Base-by-base conservation (phyloP, 2,888 invertebrate species). In the Liopterus haemorrhoidalis region DNA sequence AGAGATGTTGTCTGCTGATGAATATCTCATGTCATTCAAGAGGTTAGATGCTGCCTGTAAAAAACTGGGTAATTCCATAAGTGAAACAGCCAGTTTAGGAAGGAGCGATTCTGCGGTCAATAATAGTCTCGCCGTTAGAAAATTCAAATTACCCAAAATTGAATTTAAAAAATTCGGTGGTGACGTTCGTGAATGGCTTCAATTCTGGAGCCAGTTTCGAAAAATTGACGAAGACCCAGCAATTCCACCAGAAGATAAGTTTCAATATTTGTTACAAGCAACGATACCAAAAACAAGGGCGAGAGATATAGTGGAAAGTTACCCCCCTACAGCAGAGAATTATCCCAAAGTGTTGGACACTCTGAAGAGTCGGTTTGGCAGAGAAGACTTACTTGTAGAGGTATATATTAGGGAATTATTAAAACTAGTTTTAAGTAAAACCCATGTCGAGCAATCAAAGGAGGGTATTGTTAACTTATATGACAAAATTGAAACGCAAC, bases 341-440 rank as follows among this genome's bases (percentile, higher is more conserved):
- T 58, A 55, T 42, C 9, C 14, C 3, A 50, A 52, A 20, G 46
- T 49, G 3, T 48, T 54, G 9, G 49, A 55, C 16, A 41, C 49
- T 42, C 46, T 56, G 27, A 54, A 53, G 50, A 52, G 48, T 37
- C 45, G 59, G 25, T 61, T 62, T 45, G 58, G 58, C 14, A 49
- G 54, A 31, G 55, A 59, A 12, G 58, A 59, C 20, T 31, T 61
- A 9, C 50, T 57, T 16, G 51, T 60, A 11, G 61, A 61, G 37
- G 55, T 58, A n/a, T 58, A 60, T 42, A 54, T 59, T 1, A 35
- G 59, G 9, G 59, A 62, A 37, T 33, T 60, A 5, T 32, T 62
- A 14, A 53, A 52, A 33, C 25, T 63, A 18, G 54, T 62, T 12
- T 35, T 61, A 11, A 50, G 52, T 20, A 58, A 55, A 28, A 36